Base-by-base conservation (phyloP, 2,113 vertebrate species). In the Scomber colias region DNA sequence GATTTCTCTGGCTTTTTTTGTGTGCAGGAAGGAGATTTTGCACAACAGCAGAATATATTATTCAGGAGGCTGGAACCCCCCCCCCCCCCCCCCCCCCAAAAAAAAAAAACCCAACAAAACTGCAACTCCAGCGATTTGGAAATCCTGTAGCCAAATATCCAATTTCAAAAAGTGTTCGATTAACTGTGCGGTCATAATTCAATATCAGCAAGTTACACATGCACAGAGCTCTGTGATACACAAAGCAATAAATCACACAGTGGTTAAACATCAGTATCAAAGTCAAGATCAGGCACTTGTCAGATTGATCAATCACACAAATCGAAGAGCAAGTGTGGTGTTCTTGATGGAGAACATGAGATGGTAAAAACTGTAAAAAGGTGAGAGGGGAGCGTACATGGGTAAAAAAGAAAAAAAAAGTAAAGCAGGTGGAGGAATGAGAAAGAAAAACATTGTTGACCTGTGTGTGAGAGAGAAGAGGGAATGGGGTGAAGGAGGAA, bases 101-200 rank as follows among this genome's bases (percentile, higher is more conserved):
- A 27, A 27, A 27, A 27, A 77, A 69, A 87, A 21, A 21, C 1
- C 21, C 21, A 21, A 21, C 21, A 21, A 21, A 79, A 55, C 68
- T 86, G 88, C 84, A 87, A 59, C 80, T 73, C 67, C 44, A 86
- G 77, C 55, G 71, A 81, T 85, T 78, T 83, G 55, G 54, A 75
- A 87, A 90, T 86, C 76, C 77, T 80, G 64, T 56, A 14, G 55
- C 81, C 81, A 87, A 82, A 88, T 79, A 83, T 85, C 72, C 81
- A 75, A 75, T 83, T 85, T 88, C 77, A 85, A 86, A 81, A 85
- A 78, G 75, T 80, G 82, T 88, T 90, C 27, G 66, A 89, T 88
- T 83, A 87, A 83, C 79, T 69, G 62, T 55, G 75, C 31, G 10
- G 71, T 55, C 62, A 9, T 85, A 90, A 87, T 85, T 88, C 81